These are phyloP conservation scores for Cephus cinctus DNA, from an alignment of 1,140 invertebrate genomes.

Conservation along the genomic window DNA sequence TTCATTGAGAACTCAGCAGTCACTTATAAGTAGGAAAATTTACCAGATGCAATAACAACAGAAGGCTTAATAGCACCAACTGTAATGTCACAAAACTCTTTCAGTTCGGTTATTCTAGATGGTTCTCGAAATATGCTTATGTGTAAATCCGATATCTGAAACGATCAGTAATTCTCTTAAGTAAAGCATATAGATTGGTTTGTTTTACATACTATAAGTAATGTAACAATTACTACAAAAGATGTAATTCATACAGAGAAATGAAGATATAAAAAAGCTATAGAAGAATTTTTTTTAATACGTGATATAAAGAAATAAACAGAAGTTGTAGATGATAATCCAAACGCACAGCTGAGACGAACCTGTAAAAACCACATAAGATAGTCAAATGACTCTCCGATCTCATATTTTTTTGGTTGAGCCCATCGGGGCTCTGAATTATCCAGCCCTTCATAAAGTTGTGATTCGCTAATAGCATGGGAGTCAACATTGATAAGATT, in stretches of 20 bases:
- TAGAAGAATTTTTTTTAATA: too few species aligned
- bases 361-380: slow-evolving; percentile 79
- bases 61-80: slow-evolving; percentile 73
- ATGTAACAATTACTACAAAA: too few species aligned
- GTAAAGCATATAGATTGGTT: too few species aligned
- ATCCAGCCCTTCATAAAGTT: slow-evolving; percentile 12
- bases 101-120: slow-evolving; percentile 72
- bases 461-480: slow-evolving; percentile 23
- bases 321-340: too few species aligned
- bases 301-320: too few species aligned
- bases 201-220: too few species aligned
- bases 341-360: slow-evolving; percentile 29
- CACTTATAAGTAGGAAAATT: slow-evolving; percentile 21
- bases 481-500: slow-evolving; percentile 57
- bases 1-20: background rate
- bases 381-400: slow-evolving; percentile 59
- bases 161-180: too few species aligned
- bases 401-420: slow-evolving; percentile 49
- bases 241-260: too few species aligned
- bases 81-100: slow-evolving; percentile 77
- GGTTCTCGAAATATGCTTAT: slow-evolving; percentile 82
- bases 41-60: slow-evolving; percentile 81
- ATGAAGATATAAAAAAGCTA: too few species aligned
- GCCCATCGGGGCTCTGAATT: slow-evolving; percentile 18
- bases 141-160: slow-evolving; percentile 85